Base-by-base conservation (phyloP, 2,113 vertebrate genomes). In the Grus americana region DNA sequence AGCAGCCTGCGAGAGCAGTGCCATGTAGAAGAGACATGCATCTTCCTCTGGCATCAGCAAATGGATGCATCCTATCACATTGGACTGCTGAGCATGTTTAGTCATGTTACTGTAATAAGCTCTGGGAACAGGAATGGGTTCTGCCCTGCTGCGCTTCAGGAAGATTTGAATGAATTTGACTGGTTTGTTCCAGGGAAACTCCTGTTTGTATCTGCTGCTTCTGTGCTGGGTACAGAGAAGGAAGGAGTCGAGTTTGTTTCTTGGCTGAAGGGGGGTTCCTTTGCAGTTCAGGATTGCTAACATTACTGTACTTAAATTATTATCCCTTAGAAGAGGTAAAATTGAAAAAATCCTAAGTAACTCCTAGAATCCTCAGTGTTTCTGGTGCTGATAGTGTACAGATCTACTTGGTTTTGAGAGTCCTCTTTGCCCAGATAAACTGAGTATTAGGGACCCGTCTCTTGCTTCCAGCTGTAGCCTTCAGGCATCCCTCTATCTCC, bases 31-130 rank as follows among this genome's bases (percentile, higher is more conserved):
- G 94, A 96, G 94, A 92, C 92, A 67, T 40, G 76, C 94, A 96
- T 95, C 94, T 96, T 96, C 85, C 90, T 85, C 81, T 94, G 92
- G 95, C 95, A 91, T 93, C 75, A 88, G 92, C 88, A 97, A 95
- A 94, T 93, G 95, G 93, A 92, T 96, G 86, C 86, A 82, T 92
- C 92, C 78, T 93, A 91, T 97, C 86, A 71, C 88, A 92, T 22
- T 63, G 92, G 92, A n/a, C 72, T 95, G 72, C 74, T 89, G 82
- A 80, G 89, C 74, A 8, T 92, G 88, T 94, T 93, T 93, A 89
- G 82, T 94, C 93, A 88, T 92, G 89, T 95, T 95, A 9, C 79
- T 87, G 84, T 95, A 95, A 95, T 90, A 94, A 95, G 88, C 81
- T 75, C 82, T 88, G 90, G 73, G 66, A 96, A 79, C 59, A 62